A percentile compares a stretch with the other conserved stretches of the same genome.
Evolutionary conservation across 53 echinoderm and acorn worm species (phyloP).

Genomic region (Paelopatides confundens): DNA sequence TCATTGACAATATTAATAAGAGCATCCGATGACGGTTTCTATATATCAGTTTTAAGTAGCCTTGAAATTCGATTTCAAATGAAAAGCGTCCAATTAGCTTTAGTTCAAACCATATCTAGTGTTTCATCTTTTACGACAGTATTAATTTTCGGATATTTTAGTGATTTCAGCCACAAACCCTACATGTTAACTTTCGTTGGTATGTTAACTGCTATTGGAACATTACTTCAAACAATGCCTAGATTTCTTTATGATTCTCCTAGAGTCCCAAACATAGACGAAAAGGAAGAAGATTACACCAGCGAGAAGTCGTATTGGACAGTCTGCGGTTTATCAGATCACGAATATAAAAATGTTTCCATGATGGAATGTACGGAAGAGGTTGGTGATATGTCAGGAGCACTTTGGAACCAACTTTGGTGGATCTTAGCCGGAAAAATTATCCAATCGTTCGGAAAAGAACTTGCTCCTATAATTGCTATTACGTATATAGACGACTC

Average conservation of each 20-base stretch:
- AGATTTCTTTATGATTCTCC: neutral
- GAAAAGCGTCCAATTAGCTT: neutral
- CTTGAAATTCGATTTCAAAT: neutral
- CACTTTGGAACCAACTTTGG: neutral
- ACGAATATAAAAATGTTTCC: neutral
- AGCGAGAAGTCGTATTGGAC: neutral
- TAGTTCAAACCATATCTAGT: neutral
- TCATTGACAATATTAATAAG: neutral
- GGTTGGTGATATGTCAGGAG: neutral
- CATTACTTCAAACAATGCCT: neutral
- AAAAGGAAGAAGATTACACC: neutral
- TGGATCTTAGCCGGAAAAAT: neutral
- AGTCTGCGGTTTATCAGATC: neutral
- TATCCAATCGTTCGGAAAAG: neutral
- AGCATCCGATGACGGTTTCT: neutral
- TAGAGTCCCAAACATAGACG: too few species aligned
- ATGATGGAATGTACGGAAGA: neutral
- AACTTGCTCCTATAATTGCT: neutral
- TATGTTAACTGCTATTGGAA: neutral
- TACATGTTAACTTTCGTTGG: neutral
- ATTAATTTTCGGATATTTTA: neutral
- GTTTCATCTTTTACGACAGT: neutral
- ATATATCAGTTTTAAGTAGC: neutral
- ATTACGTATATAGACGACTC: neutral
- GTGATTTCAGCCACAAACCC: neutral